Conservation (phyloP, 2,888 invertebrate genomes). For the Leucoptera coffeella region DNA sequence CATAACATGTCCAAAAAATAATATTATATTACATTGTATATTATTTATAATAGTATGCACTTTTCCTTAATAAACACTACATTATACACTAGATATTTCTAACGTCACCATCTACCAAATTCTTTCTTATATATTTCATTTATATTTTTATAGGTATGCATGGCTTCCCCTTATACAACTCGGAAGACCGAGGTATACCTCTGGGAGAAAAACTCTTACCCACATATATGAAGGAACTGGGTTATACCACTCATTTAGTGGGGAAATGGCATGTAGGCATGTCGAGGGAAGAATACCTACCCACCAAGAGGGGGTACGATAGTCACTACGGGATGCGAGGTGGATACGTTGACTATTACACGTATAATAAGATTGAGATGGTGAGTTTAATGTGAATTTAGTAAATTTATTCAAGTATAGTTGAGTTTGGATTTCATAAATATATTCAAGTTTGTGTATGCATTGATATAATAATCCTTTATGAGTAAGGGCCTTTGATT, state of each 20-base stretch:
- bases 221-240: constrained; percentile 57
- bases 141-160: constrained; percentile 29
- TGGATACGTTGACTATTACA: constrained; percentile 70
- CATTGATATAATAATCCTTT: no score
- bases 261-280: constrained; percentile 93
- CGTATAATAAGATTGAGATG: constrained; percentile 32
- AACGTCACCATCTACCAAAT: no score
- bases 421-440: no score
- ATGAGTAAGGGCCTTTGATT: no score
- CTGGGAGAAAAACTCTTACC: constrained; percentile 52
- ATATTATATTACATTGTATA: no score
- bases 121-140: no score
- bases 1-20: no score
- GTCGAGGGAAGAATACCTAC: constrained; percentile 63
- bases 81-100: no score
- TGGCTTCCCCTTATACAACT: constrained; percentile 27
- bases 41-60: no score
- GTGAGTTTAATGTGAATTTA: constrained; percentile 13
- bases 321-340: constrained; percentile 74
- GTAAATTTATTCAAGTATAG: no score
- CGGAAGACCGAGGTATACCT: constrained; percentile 41
- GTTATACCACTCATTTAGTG: constrained; percentile 75
- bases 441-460: no score
- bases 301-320: constrained; percentile 71
- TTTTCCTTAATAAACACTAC: no score